Conservation (phyloP, 2,797 vertebrate genomes). For the Manis javanica region DNA sequence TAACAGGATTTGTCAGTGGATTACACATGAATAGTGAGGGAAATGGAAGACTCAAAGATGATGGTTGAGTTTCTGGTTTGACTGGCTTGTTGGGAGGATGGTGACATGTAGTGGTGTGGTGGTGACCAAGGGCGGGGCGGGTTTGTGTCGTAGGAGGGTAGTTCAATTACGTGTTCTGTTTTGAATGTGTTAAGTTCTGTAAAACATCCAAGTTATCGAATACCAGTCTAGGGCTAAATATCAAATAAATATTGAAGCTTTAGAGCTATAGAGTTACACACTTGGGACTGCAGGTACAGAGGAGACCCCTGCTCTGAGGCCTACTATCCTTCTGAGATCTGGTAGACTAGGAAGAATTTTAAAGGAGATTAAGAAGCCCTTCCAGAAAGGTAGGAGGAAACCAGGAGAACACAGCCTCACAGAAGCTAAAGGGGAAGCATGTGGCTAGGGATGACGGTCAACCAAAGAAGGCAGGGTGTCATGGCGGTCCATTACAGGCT, state of each 20-base stretch:
- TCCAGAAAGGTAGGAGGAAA: not conserved
- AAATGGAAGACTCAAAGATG: not conserved
- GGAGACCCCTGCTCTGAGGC: not conserved
- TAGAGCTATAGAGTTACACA: too few relatives aligned
- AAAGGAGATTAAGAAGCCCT: not conserved
- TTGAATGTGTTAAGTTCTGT: not conserved
- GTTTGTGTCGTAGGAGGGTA: not conserved
- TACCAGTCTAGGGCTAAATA: not conserved
- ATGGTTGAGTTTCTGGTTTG: not conserved
- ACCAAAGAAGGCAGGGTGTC: not conserved
- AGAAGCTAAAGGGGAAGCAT: not conserved
- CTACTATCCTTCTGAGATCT: not conserved
- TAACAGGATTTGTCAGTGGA: not conserved
- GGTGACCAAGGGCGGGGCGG: rapidly evolving
- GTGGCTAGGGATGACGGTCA: not conserved
- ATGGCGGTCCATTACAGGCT: not conserved
- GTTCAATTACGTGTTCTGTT: not conserved
- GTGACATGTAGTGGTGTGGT: not conserved
- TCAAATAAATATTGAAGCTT: too few relatives aligned
- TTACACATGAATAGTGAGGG: not conserved
- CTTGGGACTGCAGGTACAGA: not conserved
- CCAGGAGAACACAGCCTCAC: not conserved
- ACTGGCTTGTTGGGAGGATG: not conserved
- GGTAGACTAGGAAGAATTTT: not conserved
- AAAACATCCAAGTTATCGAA: not conserved